These are phyloP conservation scores for Rambutsinella grinnellia DNA, from an alignment of 2,888 invertebrate species.

Conservation along the genomic window DNA sequence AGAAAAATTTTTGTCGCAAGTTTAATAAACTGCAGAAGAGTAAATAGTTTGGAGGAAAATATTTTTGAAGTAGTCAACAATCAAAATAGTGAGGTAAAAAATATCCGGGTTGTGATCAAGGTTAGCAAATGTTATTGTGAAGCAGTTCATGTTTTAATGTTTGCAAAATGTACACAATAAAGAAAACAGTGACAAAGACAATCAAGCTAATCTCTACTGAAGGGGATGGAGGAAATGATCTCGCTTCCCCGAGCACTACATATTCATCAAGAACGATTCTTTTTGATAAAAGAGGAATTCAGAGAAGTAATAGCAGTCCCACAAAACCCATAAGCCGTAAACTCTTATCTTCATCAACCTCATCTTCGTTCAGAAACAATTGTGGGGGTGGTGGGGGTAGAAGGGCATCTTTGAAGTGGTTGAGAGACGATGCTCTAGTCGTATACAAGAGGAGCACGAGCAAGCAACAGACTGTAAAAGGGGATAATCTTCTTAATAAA, in stretches of 20 bases:
- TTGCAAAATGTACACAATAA: constrained; percentile 34
- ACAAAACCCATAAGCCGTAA: constrained; percentile 25
- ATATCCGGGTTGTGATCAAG: constrained; percentile 1
- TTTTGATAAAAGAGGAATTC: constrained; percentile 14
- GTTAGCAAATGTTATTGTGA: constrained; percentile 4
- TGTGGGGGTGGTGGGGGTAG: constrained; percentile 13
- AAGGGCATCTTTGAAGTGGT: no score
- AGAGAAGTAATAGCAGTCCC: constrained; percentile 39
- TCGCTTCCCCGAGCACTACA: constrained; percentile 11
- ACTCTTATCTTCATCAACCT: not conserved
- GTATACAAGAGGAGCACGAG: constrained; percentile 29
- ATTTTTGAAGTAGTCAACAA: not conserved
- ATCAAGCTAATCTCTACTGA: constrained; percentile 28
- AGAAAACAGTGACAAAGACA: constrained; percentile 45
- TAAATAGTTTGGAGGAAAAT: constrained; percentile 11
- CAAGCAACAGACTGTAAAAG: constrained; percentile 39
- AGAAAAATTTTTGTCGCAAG: constrained; percentile 14
- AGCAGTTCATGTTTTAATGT: constrained; percentile 30
- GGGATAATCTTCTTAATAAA: constrained; percentile 24
- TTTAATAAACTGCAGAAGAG: constrained; percentile 9
- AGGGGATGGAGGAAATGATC: constrained; percentile 4
- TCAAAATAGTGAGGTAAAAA: not conserved
- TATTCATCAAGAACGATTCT: not conserved
- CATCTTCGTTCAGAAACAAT: constrained; percentile 14
- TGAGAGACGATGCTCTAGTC: constrained; percentile 43